phyloP scores from a whole-genome alignment of 2,113 vertebrate species.

The Arizona elegans region DNA sequence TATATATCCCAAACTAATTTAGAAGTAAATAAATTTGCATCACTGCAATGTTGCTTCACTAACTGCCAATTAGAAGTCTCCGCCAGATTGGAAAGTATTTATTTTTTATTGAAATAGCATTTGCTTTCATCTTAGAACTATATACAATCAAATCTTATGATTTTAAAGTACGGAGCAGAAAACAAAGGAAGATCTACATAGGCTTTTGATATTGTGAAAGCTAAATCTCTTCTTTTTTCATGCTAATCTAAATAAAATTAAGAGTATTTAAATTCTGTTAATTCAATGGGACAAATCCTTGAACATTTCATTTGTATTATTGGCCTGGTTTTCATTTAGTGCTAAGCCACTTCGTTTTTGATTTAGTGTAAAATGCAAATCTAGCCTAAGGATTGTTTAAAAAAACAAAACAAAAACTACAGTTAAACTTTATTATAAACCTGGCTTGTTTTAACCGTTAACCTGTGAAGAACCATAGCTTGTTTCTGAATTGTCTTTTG shows the following conservation, averaged over 20 bases:
- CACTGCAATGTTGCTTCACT: not conserved
- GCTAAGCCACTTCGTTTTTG: not conserved
- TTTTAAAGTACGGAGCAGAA: not conserved
- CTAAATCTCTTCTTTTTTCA: not conserved
- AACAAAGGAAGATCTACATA: not conserved
- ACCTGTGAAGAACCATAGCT: not conserved
- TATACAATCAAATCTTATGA: not conserved
- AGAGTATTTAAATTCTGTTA: not conserved
- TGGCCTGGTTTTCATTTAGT: not conserved
- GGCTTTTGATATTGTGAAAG: not conserved
- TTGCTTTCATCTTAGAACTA: slow-evolving; percentile 1
- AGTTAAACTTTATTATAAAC: not conserved
- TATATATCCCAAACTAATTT: not conserved
- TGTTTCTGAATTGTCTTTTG: not conserved
- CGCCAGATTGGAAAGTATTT: not conserved
- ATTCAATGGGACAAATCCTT: not conserved
- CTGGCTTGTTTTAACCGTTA: not conserved
- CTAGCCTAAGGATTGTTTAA: not conserved
- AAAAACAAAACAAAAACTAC: too few species aligned
- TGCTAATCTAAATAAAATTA: not conserved
- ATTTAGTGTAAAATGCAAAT: not conserved
- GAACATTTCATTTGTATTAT: not conserved
- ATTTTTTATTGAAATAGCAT: not conserved
- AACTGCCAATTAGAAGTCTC: not conserved
- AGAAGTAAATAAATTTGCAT: not conserved